A percentile compares a stretch with the other conserved stretches of the same genome.
Conservation (phyloP, 1,140 invertebrate species). For the Aphaenogaster ashmeadi region DNA sequence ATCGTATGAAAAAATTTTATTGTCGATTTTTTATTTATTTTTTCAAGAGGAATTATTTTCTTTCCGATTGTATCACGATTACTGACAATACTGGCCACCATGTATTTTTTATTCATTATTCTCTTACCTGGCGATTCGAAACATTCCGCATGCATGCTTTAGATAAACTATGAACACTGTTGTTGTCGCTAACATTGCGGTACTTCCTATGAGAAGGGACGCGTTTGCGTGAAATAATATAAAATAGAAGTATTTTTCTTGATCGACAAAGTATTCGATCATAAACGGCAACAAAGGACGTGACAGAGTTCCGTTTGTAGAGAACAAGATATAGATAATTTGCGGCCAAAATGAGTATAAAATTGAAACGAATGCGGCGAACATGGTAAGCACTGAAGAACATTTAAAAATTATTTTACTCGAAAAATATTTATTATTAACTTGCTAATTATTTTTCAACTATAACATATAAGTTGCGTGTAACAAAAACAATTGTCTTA, state of each 20-base stretch:
- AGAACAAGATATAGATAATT: background rate
- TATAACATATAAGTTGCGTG: background rate
- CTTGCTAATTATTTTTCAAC: background rate
- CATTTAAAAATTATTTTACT: background rate
- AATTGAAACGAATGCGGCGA: background rate
- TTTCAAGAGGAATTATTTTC: too few species aligned
- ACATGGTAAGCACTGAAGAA: background rate
- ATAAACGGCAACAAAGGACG: background rate
- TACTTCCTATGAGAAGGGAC: background rate
- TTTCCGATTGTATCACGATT: too few species aligned
- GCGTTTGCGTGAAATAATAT: background rate
- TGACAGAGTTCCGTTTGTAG: background rate
- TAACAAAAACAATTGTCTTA: constrained; percentile 2
- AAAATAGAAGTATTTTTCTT: background rate
- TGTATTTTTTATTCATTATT: too few species aligned
- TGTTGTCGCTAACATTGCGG: background rate
- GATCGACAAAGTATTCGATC: background rate
- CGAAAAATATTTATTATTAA: background rate
- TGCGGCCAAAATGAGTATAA: background rate
- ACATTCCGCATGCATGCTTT: background rate
- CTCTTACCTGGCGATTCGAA: background rate
- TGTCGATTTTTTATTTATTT: too few species aligned
- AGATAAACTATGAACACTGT: background rate
- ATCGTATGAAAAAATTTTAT: too few species aligned
- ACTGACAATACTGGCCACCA: too few species aligned